A percentile compares a stretch with the other conserved stretches of the same genome.
phyloP scores from a whole-genome alignment of 2,888 invertebrate species.

The Oscheius sp. region DNA sequence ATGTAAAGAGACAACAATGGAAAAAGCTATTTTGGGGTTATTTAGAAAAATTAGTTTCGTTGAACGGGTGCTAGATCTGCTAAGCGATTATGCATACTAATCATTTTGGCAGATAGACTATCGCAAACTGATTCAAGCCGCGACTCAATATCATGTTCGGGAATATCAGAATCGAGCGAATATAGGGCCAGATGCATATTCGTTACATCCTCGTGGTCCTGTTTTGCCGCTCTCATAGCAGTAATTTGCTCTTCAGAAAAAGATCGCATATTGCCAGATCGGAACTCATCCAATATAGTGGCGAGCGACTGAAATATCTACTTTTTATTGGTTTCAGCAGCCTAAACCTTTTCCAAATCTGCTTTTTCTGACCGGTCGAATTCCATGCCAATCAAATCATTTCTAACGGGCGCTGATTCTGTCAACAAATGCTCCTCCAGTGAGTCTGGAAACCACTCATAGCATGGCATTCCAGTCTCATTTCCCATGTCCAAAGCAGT shows the following conservation, averaged over 20 bases:
- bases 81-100: constrained; percentile 23
- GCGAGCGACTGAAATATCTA: constrained; percentile 22
- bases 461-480: constrained; percentile 41
- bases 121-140: constrained; percentile 15
- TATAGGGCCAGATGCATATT: constrained; percentile 44
- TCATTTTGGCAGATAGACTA: constrained; percentile 9
- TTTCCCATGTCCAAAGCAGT: constrained; percentile 39
- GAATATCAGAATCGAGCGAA: constrained; percentile 3
- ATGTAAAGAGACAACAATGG: not conserved
- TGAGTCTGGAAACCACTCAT: constrained; percentile 46
- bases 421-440: constrained; percentile 44
- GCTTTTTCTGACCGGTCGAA: constrained; percentile 10
- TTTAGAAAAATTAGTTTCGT: not conserved
- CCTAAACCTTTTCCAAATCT: constrained; percentile 16
- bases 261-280: constrained; percentile 46
- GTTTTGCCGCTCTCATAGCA: constrained; percentile 47
- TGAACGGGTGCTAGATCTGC: constrained; percentile 12
- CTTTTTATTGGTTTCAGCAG: not conserved
- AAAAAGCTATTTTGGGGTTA: too few relatives aligned
- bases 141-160: constrained; percentile 2
- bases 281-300: constrained; percentile 46
- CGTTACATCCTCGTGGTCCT: constrained; percentile 48
- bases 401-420: constrained; percentile 27
- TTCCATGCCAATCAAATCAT: constrained; percentile 20
- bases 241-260: constrained; percentile 42